Conservation (phyloP, 2,113 vertebrate species). For the Elaphurus davidianus region DNA sequence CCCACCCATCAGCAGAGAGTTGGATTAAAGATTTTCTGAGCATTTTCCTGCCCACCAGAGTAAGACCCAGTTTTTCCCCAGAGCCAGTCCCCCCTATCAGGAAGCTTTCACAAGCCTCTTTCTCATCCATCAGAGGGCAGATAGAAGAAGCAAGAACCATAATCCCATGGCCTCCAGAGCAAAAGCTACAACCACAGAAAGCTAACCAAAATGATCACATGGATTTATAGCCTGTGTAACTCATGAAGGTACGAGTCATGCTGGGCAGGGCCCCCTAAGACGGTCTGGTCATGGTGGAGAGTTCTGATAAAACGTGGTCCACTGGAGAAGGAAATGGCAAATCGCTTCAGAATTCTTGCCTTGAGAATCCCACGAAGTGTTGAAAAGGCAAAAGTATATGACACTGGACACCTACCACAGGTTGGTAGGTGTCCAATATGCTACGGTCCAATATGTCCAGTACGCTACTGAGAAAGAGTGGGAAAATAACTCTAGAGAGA, state of each 20-base stretch:
- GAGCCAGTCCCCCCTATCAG: background rate
- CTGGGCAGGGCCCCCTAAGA: background rate
- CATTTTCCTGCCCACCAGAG: background rate
- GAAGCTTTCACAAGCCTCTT: background rate
- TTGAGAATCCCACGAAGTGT: background rate
- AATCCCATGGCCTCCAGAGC: background rate
- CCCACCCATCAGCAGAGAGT: background rate
- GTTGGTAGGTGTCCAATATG: background rate
- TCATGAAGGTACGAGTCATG: background rate
- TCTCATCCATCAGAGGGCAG: background rate
- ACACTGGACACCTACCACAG: background rate
- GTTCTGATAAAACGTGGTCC: background rate
- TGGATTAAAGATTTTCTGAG: background rate
- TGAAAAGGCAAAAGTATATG: background rate
- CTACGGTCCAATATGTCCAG: background rate
- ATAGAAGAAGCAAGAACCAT: background rate
- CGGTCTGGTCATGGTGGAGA: accelerated
- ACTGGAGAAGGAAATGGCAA: background rate
- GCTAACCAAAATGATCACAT: background rate
- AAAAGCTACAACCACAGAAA: background rate
- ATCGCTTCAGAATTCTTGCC: background rate
- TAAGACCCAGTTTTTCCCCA: background rate
- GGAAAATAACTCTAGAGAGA: background rate
- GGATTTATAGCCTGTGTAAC: background rate
- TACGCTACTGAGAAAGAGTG: background rate